Conservation (phyloP, 1,140 invertebrate species). For the Sitophilus oryzae region DNA sequence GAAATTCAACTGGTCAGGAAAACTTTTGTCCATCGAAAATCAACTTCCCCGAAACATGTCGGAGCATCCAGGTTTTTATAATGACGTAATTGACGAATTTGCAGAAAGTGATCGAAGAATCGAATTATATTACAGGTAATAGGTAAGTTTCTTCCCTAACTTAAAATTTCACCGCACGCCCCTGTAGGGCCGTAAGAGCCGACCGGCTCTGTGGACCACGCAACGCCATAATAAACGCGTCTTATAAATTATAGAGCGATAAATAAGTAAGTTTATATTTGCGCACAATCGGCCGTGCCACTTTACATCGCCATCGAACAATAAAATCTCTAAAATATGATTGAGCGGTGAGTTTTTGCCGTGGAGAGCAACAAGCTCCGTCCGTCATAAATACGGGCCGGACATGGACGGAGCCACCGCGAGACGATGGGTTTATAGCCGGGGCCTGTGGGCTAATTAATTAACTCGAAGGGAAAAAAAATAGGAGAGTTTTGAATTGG, state of each 20-base stretch:
- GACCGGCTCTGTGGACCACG: constrained; percentile 37
- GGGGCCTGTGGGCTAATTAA: constrained; percentile 18
- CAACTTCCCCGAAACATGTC: too few species aligned
- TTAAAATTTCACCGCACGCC: too few species aligned
- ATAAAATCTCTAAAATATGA: constrained; percentile 47
- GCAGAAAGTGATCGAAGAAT: too few species aligned
- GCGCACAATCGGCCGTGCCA: constrained; percentile 44
- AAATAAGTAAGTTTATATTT: constrained; percentile 47
- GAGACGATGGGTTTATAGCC: constrained; percentile 21
- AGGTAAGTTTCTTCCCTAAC: too few species aligned
- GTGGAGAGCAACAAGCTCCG: constrained; percentile 36
- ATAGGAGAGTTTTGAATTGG: too few species aligned
- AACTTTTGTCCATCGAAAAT: too few species aligned
- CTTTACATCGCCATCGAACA: constrained; percentile 44
- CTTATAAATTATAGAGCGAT: constrained; percentile 45
- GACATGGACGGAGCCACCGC: constrained; percentile 27
- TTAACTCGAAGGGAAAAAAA: too few species aligned
- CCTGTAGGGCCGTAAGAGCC: constrained; percentile 21
- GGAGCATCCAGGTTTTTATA: too few species aligned
- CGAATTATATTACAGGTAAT: too few species aligned
- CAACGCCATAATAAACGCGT: constrained; percentile 43
- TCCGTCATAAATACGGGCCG: constrained; percentile 38
- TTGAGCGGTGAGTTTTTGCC: constrained; percentile 44
- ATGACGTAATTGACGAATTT: too few species aligned
- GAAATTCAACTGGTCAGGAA: too few species aligned